Percentiles rank a stretch among this genome's conserved stretches.
phyloP scores from a whole-genome alignment of 2,113 vertebrate species.

The Salvelinus namaycush region DNA sequence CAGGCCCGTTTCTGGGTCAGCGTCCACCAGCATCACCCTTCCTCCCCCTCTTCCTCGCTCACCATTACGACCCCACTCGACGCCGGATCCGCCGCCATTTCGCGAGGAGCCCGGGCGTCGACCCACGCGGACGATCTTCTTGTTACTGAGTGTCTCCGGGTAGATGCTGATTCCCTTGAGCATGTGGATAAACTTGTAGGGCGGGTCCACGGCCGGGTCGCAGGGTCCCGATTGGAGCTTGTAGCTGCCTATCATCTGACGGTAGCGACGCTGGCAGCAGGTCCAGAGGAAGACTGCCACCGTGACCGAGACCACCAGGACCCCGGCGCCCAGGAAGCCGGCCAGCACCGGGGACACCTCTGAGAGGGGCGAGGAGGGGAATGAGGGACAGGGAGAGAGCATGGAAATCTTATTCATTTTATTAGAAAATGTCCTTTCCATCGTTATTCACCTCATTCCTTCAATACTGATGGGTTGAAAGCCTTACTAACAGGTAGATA shows the following conservation, averaged over 20 bases:
- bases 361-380: slow-evolving; percentile 37
- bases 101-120: slow-evolving; percentile 38
- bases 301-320: slow-evolving; percentile 81
- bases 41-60: slow-evolving; percentile 2
- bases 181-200: slow-evolving; percentile 89
- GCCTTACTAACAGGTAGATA: no score
- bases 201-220: slow-evolving; percentile 62
- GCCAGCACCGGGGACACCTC: slow-evolving; percentile 85
- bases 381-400: no score
- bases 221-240: slow-evolving; percentile 45
- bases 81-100: slow-evolving; percentile 51
- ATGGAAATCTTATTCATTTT: no score
- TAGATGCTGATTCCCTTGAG: slow-evolving; percentile 89
- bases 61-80: slow-evolving; percentile 40
- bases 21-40: slow-evolving; percentile 53
- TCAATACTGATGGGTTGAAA: no score
- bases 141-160: slow-evolving; percentile 84
- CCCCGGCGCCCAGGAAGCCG: slow-evolving; percentile 82
- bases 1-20: slow-evolving; percentile 69
- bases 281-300: slow-evolving; percentile 85
- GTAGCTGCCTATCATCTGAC: slow-evolving; percentile 78
- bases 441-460: no score
- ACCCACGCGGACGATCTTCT: slow-evolving; percentile 75
- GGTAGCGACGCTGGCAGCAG: slow-evolving; percentile 82
- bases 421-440: no score